Evolutionary conservation across 35 echinoderm and acorn worm genomes (phyloP).

Genomic region (Hemicentrotus pulcherrimus): DNA sequence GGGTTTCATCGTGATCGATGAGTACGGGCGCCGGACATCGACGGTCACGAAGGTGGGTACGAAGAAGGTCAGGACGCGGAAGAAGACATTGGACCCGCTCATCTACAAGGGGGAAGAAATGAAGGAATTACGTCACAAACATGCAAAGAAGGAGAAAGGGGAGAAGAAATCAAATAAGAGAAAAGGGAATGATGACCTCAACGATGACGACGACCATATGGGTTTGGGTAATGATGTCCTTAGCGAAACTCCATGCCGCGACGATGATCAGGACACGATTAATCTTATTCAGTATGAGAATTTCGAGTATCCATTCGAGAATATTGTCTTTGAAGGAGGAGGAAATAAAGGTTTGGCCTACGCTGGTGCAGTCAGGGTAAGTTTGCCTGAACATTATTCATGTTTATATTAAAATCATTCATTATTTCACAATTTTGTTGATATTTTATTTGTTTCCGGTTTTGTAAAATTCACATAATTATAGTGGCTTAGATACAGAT

Average conservation of each 20-base stretch:
- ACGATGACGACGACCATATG: background rate
- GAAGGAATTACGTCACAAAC: background rate
- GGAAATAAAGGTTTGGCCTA: conserved; percentile 89
- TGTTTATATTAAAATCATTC: too few species aligned
- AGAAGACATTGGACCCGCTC: background rate
- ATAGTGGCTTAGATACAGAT: too few species aligned
- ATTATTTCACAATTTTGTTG: background rate
- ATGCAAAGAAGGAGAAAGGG: background rate
- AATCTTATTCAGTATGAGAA: conserved; percentile 65
- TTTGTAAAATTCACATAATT: too few species aligned
- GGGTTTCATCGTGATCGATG: background rate
- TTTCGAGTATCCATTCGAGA: conserved; percentile 93
- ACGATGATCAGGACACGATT: conserved; percentile 57
- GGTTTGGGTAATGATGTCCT: too few species aligned
- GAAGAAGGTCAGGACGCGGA: background rate
- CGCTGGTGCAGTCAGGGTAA: conserved; percentile 80
- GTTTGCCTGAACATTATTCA: background rate
- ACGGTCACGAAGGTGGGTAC: background rate
- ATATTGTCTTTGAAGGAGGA: conserved; percentile 96
- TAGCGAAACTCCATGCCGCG: background rate
- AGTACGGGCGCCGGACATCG: background rate
- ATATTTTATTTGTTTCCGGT: too few species aligned
- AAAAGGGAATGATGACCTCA: background rate
- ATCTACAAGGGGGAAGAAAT: background rate
- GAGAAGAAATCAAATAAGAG: background rate